Conservation (phyloP, 53 echinoderm and acorn worm species). For the Apostichopus leukothele region DNA sequence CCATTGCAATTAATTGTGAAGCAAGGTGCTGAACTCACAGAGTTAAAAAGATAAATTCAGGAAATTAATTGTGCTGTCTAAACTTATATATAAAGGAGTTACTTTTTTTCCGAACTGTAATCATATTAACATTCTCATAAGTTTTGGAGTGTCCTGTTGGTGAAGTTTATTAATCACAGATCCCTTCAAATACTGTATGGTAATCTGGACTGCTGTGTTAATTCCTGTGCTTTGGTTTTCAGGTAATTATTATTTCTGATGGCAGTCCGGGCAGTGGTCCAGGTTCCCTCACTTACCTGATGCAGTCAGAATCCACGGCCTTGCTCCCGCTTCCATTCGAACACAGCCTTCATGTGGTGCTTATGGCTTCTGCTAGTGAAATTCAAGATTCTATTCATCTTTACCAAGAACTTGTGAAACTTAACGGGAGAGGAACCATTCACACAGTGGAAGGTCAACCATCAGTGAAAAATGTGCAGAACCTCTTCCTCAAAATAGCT, state of each 20-base stretch:
- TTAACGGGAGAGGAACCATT: constrained; percentile 66
- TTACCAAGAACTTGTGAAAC: constrained; percentile 73
- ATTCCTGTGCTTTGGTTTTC: not conserved
- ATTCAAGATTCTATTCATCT: constrained; percentile 62
- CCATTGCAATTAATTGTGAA: too few relatives aligned
- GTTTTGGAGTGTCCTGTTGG: too few relatives aligned
- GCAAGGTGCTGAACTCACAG: too few relatives aligned
- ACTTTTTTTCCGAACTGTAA: too few relatives aligned
- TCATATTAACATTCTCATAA: too few relatives aligned
- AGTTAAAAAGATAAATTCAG: too few relatives aligned
- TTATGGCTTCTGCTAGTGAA: constrained; percentile 70
- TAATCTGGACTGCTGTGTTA: too few relatives aligned
- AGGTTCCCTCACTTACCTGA: constrained; percentile 68
- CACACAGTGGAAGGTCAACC: constrained; percentile 67
- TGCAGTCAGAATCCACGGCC: constrained; percentile 40
- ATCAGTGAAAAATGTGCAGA: constrained; percentile 63
- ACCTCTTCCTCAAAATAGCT: constrained; percentile 71
- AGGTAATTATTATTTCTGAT: constrained; percentile 89
- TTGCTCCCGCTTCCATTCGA: constrained; percentile 17
- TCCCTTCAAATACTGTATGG: too few relatives aligned
- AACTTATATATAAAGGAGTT: too few relatives aligned
- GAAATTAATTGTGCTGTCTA: too few relatives aligned
- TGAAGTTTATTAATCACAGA: too few relatives aligned
- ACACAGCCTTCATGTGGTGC: constrained; percentile 62
- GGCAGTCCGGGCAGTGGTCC: constrained; percentile 84